Conservation (phyloP, 2,888 invertebrate genomes). For the Thymelicus lineola region DNA sequence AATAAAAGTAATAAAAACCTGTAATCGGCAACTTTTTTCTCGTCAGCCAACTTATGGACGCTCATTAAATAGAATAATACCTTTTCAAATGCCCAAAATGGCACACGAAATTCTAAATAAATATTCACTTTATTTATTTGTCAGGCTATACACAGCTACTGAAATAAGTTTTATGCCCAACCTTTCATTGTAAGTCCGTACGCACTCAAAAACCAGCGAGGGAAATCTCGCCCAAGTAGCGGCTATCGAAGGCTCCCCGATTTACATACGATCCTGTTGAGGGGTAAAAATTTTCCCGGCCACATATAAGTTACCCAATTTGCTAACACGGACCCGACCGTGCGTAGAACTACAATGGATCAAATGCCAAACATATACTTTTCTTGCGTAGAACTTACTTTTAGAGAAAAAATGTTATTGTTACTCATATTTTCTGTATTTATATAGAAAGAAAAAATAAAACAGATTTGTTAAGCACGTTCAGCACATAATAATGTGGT, state of each 20-base stretch:
- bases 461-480: too few relatives aligned
- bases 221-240: slow-evolving; percentile 29
- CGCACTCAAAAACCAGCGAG: slow-evolving; percentile 23
- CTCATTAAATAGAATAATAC: too few relatives aligned
- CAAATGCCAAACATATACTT: slow-evolving; percentile 13
- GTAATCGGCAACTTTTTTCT: too few relatives aligned
- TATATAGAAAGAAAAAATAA: too few relatives aligned
- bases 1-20: too few relatives aligned
- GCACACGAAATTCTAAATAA: too few relatives aligned
- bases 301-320: slow-evolving; percentile 70
- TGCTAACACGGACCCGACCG: slow-evolving; percentile 55
- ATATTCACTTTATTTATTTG: neutral
- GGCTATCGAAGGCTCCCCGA: slow-evolving; percentile 23
- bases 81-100: too few relatives aligned
- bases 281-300: slow-evolving; percentile 53
- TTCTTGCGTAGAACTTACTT: neutral
- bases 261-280: slow-evolving; percentile 46
- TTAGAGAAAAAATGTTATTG: neutral
- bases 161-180: neutral
- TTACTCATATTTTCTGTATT: too few relatives aligned
- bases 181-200: slow-evolving; percentile 24
- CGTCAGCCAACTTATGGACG: too few relatives aligned
- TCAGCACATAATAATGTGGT: too few relatives aligned
- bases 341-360: slow-evolving; percentile 38
- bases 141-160: neutral